Evolutionary conservation across 2,888 invertebrate species (phyloP), one percentile per base, ranked within the genome.

Genomic region (Resseliella maxima): DNA sequence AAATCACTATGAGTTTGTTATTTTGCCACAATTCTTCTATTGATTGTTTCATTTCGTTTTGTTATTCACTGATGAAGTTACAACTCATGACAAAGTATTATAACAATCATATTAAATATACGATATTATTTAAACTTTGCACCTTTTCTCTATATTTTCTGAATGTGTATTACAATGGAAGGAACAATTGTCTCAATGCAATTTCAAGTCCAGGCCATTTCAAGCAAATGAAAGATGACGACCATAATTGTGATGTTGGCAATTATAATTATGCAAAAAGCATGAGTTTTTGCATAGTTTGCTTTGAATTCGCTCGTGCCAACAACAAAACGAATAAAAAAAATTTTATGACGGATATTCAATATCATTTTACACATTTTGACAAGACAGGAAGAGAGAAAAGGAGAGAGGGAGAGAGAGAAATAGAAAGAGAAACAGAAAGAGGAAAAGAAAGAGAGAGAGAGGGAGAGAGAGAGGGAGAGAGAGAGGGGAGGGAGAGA

Each of bases 121-220:
- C 27, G 35, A 72, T 72, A 31, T 72, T 72, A 72, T 72, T 72
- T 72, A 72, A 72, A 72, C 72, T 72, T 72, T 72, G 72, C 72
- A 10, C 72, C 31, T 35, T 59, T 8, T 50, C 46, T 27, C 10
- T 72, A 31, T 12, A 35, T 31, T 72, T 72, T 72, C 31, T n/a
- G 24, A 27, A n/a, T 59, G 27, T 50, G 50, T n/a, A n/a, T n/a
- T n/a, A n/a, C 50, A 50, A 50, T 21, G n/a, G n/a, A 50, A 50
- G n/a, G 18, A 50, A 50, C 2, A 59, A 59, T 24, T 8, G 3
- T 24, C 27, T 59, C 24, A 24, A 59, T 59, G 59, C 59, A 59
- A 10, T 72, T 72, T 12, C 8, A 72, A 35, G 31, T 72, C 31
- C 18, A 27, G 31, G 72, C 72, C 72, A 72, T 35, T 72, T 72